These are phyloP conservation scores for Lanius collurio DNA, from an alignment of 2,113 vertebrate genomes.

Conservation along the genomic window DNA sequence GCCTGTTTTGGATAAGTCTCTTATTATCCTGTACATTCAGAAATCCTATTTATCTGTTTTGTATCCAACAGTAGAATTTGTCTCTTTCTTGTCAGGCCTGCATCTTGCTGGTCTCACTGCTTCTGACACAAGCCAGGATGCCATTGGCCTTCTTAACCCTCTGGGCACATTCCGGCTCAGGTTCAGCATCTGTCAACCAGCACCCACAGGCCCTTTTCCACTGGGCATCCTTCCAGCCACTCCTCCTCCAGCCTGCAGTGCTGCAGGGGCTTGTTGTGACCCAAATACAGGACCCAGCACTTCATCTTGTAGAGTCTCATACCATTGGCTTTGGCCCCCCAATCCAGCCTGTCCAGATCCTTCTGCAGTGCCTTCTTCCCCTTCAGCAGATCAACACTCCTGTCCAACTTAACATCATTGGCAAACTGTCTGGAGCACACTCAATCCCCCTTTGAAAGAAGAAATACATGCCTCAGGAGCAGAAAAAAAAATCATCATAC, in stretches of 20 bases:
- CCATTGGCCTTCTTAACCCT: neutral
- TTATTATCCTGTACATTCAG: neutral
- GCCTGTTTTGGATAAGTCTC: neutral
- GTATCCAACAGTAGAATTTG: neutral
- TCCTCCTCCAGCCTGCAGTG: neutral
- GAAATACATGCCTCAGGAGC: neutral
- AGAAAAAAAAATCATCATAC: too few relatives aligned
- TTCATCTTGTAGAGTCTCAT: rapidly evolving
- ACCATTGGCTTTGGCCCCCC: neutral
- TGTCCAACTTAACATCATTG: neutral
- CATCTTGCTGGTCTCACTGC: neutral
- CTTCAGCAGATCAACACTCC: neutral
- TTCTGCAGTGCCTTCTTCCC: neutral
- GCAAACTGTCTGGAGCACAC: neutral
- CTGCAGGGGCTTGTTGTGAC: neutral
- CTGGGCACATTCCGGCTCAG: neutral
- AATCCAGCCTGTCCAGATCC: neutral
- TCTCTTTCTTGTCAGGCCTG: neutral
- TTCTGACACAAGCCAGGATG: neutral
- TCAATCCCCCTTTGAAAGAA: neutral
- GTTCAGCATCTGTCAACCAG: neutral
- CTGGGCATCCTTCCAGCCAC: neutral
- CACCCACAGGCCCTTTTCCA: neutral
- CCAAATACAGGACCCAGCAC: neutral
- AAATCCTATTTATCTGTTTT: neutral